Base-by-base conservation (phyloP, 2,113 vertebrate species). In the Oryzias curvinotus region DNA sequence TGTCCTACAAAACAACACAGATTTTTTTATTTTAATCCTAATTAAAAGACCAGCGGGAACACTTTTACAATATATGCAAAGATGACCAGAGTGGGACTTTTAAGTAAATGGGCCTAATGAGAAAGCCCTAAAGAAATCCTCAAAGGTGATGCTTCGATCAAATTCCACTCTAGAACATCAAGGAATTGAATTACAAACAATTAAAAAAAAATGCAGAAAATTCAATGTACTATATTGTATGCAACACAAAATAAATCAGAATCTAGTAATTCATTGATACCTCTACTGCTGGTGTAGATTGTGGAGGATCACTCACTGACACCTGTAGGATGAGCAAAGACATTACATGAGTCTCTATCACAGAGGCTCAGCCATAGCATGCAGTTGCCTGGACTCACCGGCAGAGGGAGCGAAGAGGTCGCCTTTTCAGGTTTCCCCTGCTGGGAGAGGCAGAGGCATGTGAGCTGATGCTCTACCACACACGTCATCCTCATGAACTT, bases 301-400 rank as follows among this genome's bases (percentile, higher is more conserved):
- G 62, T 58, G 79, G 60, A 56, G 62, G 81, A 71, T 88, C 88
- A 18, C 67, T 84, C 81, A 78, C 80, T 88, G 87, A 84, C 79
- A 90, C 87, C 91, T 91, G 87, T 75, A 76, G 84, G 83, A 81
- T 84, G 56, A 82, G 73, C 61, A 84, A 42, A 87, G 82, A 87
- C 77, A 82, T 80, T 82, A 57, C 85, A 88, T 12, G 42, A 75
- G 67, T 19, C 47, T 21, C 43, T 14, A 68, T 49, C 63, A 5
- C 52, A 12, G 26, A 36, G 42, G 74, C 72, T 59, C 52, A 43
- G 25, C 15, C 14, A 14, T 1, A 23, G 57, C 19, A 25, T 0
- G 60, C 71, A 53, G 73, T 49, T 55, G 66, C 70, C 46, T 3
- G n/a, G 49, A 83, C 83, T 71, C 85, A 91, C 91, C 89, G 81